phyloP scores from a whole-genome alignment of 2,113 vertebrate species.

The Neotragus moschatus region DNA sequence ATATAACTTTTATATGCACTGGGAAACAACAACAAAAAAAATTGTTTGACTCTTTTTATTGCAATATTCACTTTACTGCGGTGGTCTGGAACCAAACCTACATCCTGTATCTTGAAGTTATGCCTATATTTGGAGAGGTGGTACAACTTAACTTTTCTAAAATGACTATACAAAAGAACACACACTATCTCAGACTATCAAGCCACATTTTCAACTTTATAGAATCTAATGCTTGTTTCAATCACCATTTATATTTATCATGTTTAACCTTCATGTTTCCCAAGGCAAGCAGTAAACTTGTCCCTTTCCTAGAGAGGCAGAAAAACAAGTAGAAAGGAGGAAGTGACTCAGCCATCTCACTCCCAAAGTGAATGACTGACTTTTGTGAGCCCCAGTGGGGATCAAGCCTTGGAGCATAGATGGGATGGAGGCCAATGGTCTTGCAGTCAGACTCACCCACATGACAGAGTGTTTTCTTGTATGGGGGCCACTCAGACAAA shows the following conservation, averaged over 20 bases:
- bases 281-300: background rate
- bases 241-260: background rate
- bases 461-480: background rate
- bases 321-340: background rate
- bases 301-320: background rate
- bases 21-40: background rate
- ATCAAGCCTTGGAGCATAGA: background rate
- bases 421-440: background rate
- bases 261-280: background rate
- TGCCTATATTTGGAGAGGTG: background rate
- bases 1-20: background rate
- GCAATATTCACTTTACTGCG: background rate
- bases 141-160: background rate
- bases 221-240: background rate
- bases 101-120: background rate
- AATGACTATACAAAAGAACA: background rate
- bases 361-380: background rate
- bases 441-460: background rate
- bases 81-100: background rate
- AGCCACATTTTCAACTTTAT: background rate
- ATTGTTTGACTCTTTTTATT: background rate
- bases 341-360: background rate
- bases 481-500: background rate
- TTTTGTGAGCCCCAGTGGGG: background rate
- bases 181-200: background rate